Evolutionary conservation across 2,113 vertebrate genomes (phyloP).

Genomic region (Hyperopisus bebe): DNA sequence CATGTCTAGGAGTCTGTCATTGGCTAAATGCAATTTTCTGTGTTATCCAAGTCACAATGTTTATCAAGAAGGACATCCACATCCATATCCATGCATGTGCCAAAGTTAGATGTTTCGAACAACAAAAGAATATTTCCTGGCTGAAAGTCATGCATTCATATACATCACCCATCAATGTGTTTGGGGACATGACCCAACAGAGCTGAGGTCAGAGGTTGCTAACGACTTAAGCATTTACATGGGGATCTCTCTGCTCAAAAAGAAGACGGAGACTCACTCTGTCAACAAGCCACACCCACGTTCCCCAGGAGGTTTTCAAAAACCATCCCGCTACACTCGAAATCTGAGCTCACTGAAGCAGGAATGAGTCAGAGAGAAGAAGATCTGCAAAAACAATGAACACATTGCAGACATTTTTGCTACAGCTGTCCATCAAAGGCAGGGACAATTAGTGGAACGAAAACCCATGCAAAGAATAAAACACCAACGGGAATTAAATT

Average conservation of each 20-base stretch:
- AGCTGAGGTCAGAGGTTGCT: not conserved
- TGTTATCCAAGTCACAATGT: not conserved
- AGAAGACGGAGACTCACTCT: not conserved
- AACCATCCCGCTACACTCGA: not conserved
- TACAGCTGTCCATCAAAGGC: not conserved
- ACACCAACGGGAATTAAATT: not conserved
- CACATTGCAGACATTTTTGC: not conserved
- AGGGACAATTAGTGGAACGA: not conserved
- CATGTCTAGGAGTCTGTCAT: not conserved
- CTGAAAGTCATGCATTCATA: conserved; percentile 1
- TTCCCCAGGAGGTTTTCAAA: not conserved
- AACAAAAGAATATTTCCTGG: not conserved
- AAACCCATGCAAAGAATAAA: not conserved
- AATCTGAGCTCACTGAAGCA: not conserved
- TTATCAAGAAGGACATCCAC: not conserved
- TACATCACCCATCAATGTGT: not conserved
- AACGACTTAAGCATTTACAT: not conserved
- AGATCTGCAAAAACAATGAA: not conserved
- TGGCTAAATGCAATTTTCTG: not conserved
- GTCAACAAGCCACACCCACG: not conserved
- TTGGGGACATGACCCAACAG: not conserved
- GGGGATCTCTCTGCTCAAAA: not conserved
- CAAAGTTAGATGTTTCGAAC: not conserved
- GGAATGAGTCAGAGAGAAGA: not conserved
- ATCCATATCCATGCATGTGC: not conserved